Conservation (phyloP, 2,113 vertebrate species). For the Chloropsis cyanopogon region DNA sequence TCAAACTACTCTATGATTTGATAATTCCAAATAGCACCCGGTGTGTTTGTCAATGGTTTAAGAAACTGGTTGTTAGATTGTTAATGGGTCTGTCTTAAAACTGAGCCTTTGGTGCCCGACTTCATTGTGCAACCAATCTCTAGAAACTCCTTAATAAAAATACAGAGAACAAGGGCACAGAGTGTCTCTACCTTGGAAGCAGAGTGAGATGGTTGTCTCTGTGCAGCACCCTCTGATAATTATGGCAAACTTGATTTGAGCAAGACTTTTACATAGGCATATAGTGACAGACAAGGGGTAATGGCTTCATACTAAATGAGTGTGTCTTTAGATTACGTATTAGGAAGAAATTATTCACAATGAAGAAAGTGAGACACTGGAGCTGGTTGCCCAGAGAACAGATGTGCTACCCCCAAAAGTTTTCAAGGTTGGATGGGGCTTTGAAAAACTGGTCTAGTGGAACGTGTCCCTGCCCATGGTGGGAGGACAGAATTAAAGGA, state of each 20-base stretch:
- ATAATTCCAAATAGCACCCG: neutral
- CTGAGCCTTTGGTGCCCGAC: neutral
- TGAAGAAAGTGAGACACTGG: neutral
- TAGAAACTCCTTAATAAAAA: neutral
- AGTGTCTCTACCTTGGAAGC: neutral
- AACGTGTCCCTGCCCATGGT: fast-evolving
- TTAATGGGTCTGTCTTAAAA: neutral
- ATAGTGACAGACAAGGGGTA: too few relatives aligned
- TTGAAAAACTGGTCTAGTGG: neutral
- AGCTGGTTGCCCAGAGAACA: neutral
- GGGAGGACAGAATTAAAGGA: neutral
- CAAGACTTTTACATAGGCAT: neutral
- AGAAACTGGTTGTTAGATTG: neutral
- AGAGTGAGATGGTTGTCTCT: neutral
- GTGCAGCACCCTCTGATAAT: fast-evolving
- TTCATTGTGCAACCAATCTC: neutral
- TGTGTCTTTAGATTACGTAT: neutral
- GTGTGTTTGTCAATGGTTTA: neutral
- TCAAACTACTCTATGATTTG: neutral
- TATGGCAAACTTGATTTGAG: neutral
- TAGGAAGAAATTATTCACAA: neutral
- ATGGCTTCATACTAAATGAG: too few relatives aligned
- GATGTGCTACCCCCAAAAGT: neutral
- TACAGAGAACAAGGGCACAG: neutral
- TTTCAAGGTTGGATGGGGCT: neutral